These are phyloP conservation scores for Scaptomyza pallida DNA, from an alignment of 1,140 invertebrate species.

Conservation along the genomic window DNA sequence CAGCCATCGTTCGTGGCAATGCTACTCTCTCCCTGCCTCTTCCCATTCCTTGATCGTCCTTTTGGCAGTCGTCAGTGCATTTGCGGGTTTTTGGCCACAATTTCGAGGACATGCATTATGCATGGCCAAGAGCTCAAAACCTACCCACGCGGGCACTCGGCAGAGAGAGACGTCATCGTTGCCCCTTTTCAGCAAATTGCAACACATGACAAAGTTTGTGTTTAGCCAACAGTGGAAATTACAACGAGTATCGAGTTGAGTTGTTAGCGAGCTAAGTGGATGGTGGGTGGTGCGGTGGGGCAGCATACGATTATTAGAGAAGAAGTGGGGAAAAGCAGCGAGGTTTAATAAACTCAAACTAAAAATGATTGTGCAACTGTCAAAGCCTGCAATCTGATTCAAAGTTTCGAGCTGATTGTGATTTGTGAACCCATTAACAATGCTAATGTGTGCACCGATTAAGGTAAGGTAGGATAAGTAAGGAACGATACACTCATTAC, in stretches of 20 bases:
- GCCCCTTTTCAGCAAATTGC: constrained; percentile 46
- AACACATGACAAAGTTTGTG: constrained; percentile 71
- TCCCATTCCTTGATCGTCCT: constrained; percentile 12
- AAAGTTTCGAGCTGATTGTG: constrained; percentile 24
- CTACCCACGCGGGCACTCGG: constrained; percentile 1
- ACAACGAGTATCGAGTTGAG: constrained; percentile 30
- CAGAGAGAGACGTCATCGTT: constrained; percentile 1
- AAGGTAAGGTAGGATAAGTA: constrained; percentile 10
- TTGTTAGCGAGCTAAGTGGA: neutral
- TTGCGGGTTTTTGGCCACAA: constrained; percentile 57
- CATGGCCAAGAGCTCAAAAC: constrained; percentile 40
- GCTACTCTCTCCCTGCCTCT: neutral
- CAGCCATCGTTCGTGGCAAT: constrained; percentile 53
- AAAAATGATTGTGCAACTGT: constrained; percentile 43
- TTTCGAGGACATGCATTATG: constrained; percentile 65
- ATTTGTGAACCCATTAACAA: constrained; percentile 11
- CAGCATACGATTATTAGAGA: constrained; percentile 17
- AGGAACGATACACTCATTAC: neutral
- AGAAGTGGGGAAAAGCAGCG: neutral
- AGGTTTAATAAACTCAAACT: constrained; percentile 17
- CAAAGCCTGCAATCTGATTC: constrained; percentile 24
- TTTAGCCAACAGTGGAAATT: constrained; percentile 70
- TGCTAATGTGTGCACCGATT: no score
- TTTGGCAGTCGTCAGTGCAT: constrained; percentile 41
- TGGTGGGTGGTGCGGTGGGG: neutral